phyloP scores from a whole-genome alignment of 2,888 invertebrate genomes.

The Hermaeophaga mercurialis region DNA sequence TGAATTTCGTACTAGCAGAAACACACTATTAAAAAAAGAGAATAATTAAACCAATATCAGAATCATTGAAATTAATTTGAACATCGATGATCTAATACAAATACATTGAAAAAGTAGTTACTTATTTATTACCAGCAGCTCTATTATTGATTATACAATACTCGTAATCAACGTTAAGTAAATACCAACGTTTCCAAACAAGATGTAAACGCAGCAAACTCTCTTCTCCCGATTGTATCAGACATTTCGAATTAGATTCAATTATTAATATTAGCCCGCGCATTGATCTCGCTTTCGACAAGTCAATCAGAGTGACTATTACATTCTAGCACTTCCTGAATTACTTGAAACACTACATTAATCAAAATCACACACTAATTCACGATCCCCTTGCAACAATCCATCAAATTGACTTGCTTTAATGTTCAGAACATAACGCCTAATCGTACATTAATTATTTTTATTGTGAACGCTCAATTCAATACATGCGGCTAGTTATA shows the following conservation, averaged over 20 bases:
- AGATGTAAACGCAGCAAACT: neutral
- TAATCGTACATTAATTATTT: conserved; percentile 4
- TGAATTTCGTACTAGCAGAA: too few species aligned
- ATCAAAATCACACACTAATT: conserved; percentile 4
- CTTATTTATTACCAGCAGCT: too few species aligned
- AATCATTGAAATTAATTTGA: too few species aligned
- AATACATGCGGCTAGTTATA: too few species aligned
- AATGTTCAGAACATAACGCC: neutral
- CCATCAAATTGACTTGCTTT: conserved; percentile 2
- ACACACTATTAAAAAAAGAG: too few species aligned
- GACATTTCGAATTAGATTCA: neutral
- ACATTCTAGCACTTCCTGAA: conserved; percentile 5
- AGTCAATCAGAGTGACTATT: neutral
- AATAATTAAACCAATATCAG: too few species aligned
- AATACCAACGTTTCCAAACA: neutral
- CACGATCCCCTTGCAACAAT: conserved; percentile 1
- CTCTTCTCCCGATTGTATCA: neutral
- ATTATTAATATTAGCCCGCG: conserved; percentile 1
- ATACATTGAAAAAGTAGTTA: too few species aligned
- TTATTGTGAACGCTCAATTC: neutral
- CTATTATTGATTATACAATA: too few species aligned
- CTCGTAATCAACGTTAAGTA: too few species aligned
- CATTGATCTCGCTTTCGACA: conserved; percentile 3
- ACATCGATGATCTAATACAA: too few species aligned
- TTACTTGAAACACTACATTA: conserved; percentile 7